A percentile compares a stretch with the other conserved stretches of the same genome.
Conservation (phyloP, 1,140 invertebrate species). For the Magallana gigas region DNA sequence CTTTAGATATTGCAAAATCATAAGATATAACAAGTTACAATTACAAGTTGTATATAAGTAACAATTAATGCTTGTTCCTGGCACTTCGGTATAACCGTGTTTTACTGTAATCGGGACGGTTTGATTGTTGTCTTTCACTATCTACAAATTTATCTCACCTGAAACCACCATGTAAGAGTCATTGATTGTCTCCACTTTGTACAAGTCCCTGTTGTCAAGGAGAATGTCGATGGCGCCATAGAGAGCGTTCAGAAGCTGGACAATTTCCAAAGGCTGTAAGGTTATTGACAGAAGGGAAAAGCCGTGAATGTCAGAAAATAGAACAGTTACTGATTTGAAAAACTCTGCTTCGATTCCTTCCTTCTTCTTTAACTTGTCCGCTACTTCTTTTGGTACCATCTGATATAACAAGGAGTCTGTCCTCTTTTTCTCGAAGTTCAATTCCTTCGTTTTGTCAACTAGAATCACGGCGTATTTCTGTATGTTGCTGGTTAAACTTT, state of each 20-base stretch:
- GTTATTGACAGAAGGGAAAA: constrained; percentile 89
- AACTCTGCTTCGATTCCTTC: constrained; percentile 78
- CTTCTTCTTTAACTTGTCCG: constrained; percentile 77
- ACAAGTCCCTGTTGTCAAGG: constrained; percentile 72
- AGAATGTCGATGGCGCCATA: constrained; percentile 73
- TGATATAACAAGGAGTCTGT: constrained; percentile 77
- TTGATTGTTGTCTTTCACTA: too few relatives aligned
- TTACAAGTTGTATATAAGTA: too few relatives aligned
- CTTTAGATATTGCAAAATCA: too few relatives aligned
- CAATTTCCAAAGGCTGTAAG: constrained; percentile 92
- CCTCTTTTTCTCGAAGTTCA: constrained; percentile 74
- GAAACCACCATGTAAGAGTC: constrained; percentile 77
- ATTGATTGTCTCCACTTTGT: constrained; percentile 77
- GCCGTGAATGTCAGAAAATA: constrained; percentile 90
- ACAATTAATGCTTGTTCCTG: too few relatives aligned
- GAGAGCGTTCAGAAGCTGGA: constrained; percentile 73
- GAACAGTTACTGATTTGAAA: constrained; percentile 78
- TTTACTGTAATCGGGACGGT: too few relatives aligned
- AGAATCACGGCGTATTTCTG: constrained; percentile 74
- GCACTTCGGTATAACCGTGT: too few relatives aligned
- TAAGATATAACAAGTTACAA: too few relatives aligned
- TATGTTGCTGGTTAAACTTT: constrained; percentile 71
- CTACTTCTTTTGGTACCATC: constrained; percentile 83
- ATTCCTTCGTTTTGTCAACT: constrained; percentile 76
- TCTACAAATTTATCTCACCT: constrained; percentile 56